Evolutionary conservation across 2,113 vertebrate genomes (phyloP), one percentile per base, ranked within the genome.

Genomic region (Lycaon pictus): DNA sequence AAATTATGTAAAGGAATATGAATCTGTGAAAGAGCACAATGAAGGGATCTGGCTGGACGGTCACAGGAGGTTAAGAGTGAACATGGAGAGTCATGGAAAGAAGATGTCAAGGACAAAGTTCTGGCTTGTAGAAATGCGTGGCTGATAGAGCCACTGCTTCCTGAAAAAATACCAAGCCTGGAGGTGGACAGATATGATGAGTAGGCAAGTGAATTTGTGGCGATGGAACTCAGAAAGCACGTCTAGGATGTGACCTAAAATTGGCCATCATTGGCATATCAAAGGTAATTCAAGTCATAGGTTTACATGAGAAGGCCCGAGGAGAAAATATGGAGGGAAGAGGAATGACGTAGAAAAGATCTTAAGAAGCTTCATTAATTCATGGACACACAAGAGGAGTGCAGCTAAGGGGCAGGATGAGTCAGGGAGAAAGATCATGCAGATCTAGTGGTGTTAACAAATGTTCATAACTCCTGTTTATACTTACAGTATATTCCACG

Each of bases 401-500:
- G 25, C 4, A 85, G 63, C 32, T 6, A 65, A 90, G 20, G 16
- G 32, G 3, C 11, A 53, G 51, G 17, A 55, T 9, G 32, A 69
- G 62, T 55, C 43, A 80, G 16, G 15, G 17, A 93, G 29, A 91
- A 91, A 22, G 2, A 67, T 11, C 10, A 43, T 1, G 13, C n/a
- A 37, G 71, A 76, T 7, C 32, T 11, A 53, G 22, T 0, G 4
- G 17, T 76, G 29, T 27, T 79, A 77, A 92, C 19, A 17, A 77
- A 37, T 0, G 3, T 27, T 55, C 12, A 3, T 0, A n/a, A 3
- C 22, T 37, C 35, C 17, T 37, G 29, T 22, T 82, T 56, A 23
- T 95, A 98, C 99, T 99, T 97, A 99, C 99, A 32, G 97, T 99
- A 37, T 99, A 99, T 92, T 99, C 98, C 95, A 98, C 53, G 90